phyloP scores from a whole-genome alignment of 2,797 vertebrate species.

The Huso huso region DNA sequence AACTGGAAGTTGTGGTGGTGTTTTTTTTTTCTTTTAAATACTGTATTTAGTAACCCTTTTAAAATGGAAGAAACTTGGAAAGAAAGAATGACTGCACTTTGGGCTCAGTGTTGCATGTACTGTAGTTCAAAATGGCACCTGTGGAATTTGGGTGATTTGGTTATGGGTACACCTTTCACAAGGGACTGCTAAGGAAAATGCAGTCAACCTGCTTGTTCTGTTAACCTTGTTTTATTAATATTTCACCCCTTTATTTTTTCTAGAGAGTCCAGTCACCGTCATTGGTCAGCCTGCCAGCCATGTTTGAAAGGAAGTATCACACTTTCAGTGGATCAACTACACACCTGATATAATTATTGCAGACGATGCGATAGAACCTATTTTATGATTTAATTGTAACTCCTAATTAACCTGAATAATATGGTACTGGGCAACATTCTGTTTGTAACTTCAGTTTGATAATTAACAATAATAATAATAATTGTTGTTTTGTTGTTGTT shows the following conservation, averaged over 20 bases:
- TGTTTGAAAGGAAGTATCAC: constrained; percentile 89
- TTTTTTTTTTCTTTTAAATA: no score
- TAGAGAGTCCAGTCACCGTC: constrained; percentile 82
- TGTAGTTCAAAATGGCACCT: not conserved
- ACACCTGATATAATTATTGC: constrained; percentile 74
- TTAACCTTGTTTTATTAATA: not conserved
- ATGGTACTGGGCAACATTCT: not conserved
- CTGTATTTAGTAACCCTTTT: no score
- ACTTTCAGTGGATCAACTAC: constrained; percentile 90
- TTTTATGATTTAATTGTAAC: not conserved
- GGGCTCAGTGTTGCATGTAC: not conserved
- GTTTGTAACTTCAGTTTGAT: not conserved
- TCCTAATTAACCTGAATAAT: not conserved
- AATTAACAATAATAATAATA: not conserved
- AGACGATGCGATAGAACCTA: not conserved
- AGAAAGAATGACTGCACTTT: not conserved
- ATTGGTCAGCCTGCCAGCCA: constrained; percentile 75
- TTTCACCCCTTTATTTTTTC: constrained; percentile 16
- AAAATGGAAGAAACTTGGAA: not conserved
- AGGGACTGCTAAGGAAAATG: no score
- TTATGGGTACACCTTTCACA: no score
- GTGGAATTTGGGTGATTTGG: constrained; percentile 7
- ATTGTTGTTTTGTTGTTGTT: no score
- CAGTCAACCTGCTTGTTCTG: no score
- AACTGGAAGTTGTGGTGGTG: no score